Conservation (phyloP, 2,113 vertebrate genomes). For the Guaruba guarouba region DNA sequence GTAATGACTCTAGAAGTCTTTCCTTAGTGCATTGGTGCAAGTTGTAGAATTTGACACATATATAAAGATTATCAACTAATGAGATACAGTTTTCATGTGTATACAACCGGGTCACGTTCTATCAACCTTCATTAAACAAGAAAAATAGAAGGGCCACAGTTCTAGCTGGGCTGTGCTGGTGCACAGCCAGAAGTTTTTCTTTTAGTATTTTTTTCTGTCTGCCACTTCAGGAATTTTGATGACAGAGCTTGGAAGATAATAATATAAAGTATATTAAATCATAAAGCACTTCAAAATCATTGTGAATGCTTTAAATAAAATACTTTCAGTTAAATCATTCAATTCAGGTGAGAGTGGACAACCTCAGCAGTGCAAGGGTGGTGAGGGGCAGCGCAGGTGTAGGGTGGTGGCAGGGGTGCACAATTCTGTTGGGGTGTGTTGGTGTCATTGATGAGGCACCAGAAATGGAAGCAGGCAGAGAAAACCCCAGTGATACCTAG, state of each 20-base stretch:
- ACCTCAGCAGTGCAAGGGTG: not conserved
- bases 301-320: not conserved
- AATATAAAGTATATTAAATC: not conserved
- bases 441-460: not conserved
- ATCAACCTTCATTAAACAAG: not conserved
- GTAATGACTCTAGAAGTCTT: constrained; percentile 8
- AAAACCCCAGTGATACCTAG: not conserved
- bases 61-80: not conserved
- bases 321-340: not conserved
- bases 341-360: not conserved
- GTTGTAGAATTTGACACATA: not conserved
- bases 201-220: not conserved
- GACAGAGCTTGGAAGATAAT: not conserved
- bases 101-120: not conserved
- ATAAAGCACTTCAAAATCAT: not conserved
- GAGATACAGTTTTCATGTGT: not conserved
- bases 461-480: not conserved
- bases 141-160: not conserved
- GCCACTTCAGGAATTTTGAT: not conserved
- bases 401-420: not conserved
- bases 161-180: not conserved
- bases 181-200: not conserved
- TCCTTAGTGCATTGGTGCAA: not conserved
- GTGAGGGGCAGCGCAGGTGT: not conserved
- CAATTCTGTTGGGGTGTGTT: not conserved